A percentile compares a stretch with the other conserved stretches of the same genome.
Evolutionary conservation across 2,113 vertebrate species (phyloP).

Genomic region (Camelus bactrianus): DNA sequence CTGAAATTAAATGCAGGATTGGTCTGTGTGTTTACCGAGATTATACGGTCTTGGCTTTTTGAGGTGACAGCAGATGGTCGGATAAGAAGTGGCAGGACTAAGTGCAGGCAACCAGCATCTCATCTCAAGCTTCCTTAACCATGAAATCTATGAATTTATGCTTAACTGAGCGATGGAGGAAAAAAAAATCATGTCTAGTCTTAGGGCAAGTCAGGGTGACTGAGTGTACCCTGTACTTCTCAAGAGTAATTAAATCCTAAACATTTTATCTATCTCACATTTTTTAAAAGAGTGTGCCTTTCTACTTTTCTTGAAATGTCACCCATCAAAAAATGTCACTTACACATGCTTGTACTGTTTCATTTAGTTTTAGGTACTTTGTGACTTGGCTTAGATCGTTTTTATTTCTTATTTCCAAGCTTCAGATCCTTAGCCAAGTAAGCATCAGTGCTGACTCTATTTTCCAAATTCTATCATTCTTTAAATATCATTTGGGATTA

Average conservation of each 20-base stretch:
- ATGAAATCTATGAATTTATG: constrained; percentile 97
- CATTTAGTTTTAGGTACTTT: constrained; percentile 80
- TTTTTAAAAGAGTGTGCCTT: constrained; percentile 67
- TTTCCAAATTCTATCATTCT: constrained; percentile 80
- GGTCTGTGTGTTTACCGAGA: constrained; percentile 86
- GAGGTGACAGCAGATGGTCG: constrained; percentile 90
- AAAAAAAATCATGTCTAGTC: constrained; percentile 84
- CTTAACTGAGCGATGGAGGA: constrained; percentile 87
- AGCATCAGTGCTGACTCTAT: constrained; percentile 75
- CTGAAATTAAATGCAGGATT: constrained; percentile 83
- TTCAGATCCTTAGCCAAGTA: constrained; percentile 73
- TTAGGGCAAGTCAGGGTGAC: constrained; percentile 83
- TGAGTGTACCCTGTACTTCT: constrained; percentile 68
- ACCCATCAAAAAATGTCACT: constrained; percentile 81
- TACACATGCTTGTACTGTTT: constrained; percentile 75
- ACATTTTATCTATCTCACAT: constrained; percentile 68
- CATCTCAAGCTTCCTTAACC: constrained; percentile 96
- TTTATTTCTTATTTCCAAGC: constrained; percentile 81
- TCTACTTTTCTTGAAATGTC: constrained; percentile 82
- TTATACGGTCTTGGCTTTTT: constrained; percentile 90
- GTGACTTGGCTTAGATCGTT: constrained; percentile 78
- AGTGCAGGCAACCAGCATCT: constrained; percentile 91
- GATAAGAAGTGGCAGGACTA: constrained; percentile 90
- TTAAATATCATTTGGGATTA: constrained; percentile 82
- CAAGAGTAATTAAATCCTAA: constrained; percentile 72